phyloP scores from a whole-genome alignment of 2,888 invertebrate genomes.

The Lepeophtheirus nordmannii region DNA sequence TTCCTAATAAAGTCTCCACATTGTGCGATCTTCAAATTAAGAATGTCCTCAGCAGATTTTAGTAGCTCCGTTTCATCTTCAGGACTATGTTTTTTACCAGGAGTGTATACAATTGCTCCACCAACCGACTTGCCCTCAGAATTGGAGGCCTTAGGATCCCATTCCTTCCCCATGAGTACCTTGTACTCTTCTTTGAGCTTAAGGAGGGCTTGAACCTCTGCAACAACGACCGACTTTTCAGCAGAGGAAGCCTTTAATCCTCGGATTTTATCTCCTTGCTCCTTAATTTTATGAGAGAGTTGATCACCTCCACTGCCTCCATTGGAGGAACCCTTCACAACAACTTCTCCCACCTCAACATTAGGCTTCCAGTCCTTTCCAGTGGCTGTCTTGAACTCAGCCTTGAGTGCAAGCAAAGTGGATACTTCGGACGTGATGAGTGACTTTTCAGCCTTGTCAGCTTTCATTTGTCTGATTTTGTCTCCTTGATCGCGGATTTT shows the following conservation, averaged over 20 bases:
- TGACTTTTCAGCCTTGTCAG: slow-evolving; percentile 47
- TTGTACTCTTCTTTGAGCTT: slow-evolving; percentile 48
- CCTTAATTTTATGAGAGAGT: slow-evolving; percentile 30
- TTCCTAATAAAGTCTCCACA: slow-evolving; percentile 52
- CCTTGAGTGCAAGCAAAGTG: slow-evolving; percentile 44
- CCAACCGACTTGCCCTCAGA: neutral
- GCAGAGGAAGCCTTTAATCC: slow-evolving; percentile 51
- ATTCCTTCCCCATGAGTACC: slow-evolving; percentile 41
- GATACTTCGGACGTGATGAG: slow-evolving; percentile 39
- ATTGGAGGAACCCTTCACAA: too few species aligned
- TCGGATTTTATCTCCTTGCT: slow-evolving; percentile 50
- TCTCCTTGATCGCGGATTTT: slow-evolving; percentile 41
- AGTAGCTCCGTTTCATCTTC: slow-evolving; percentile 1
- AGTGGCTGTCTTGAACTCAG: slow-evolving; percentile 44
- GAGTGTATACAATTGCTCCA: neutral
- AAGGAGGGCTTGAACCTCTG: slow-evolving; percentile 43
- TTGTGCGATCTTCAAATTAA: slow-evolving; percentile 30
- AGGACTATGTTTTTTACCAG: neutral
- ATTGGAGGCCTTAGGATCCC: slow-evolving; percentile 30
- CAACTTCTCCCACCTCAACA: neutral
- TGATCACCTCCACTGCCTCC: neutral
- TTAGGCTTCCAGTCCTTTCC: slow-evolving; percentile 38
- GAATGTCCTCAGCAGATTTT: neutral
- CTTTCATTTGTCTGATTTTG: slow-evolving; percentile 52
- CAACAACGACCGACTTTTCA: slow-evolving; percentile 39